Evolutionary conservation across 2,113 vertebrate genomes (phyloP).

Genomic region (Heterocephalus glaber): DNA sequence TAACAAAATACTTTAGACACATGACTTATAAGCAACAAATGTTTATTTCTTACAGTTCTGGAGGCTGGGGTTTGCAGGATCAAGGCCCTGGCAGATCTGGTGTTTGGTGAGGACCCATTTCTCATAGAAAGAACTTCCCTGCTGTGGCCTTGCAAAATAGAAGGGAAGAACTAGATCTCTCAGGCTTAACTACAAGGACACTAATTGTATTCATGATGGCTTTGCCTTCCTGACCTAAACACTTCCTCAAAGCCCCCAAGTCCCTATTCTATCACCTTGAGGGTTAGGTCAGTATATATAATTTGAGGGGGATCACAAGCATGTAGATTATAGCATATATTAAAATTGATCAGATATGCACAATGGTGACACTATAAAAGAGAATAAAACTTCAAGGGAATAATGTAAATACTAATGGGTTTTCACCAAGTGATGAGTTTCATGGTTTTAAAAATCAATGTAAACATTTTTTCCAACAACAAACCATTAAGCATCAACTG

Average conservation of each 20-base stretch:
- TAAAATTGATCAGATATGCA: background rate
- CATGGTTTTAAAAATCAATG: background rate
- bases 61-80: background rate
- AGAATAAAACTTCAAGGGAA: background rate
- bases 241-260: background rate
- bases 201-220: background rate
- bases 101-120: background rate
- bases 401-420: background rate
- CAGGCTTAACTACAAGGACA: background rate
- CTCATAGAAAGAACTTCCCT: background rate
- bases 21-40: background rate
- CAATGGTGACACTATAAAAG: background rate
- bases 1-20: background rate
- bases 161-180: background rate
- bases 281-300: background rate
- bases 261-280: background rate
- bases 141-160: background rate
- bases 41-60: background rate
- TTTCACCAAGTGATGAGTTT: conserved; percentile 10
- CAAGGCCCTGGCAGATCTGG: background rate
- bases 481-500: background rate
- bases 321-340: background rate
- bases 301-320: background rate
- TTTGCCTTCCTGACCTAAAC: background rate
- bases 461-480: background rate